Conservation (phyloP, 2,888 invertebrate species). For the Andrena bucephala region DNA sequence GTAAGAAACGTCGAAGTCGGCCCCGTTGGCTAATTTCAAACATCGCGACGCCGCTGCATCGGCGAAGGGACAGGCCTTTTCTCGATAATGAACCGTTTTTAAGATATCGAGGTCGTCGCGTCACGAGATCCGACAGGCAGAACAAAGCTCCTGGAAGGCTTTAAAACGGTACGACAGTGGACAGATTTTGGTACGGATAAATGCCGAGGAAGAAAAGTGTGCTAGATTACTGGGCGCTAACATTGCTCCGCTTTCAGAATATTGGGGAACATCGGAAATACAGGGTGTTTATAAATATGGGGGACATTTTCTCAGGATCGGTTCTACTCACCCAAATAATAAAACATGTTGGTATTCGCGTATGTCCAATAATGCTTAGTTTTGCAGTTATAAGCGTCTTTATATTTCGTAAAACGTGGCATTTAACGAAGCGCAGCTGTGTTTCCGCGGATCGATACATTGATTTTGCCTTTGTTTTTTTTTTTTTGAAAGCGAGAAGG, state of each 20-base stretch:
- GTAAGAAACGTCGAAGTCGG: conserved; percentile 48
- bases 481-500: too few relatives aligned
- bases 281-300: not conserved
- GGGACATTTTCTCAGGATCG: too few relatives aligned
- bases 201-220: conserved; percentile 39
- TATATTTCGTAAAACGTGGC: too few relatives aligned
- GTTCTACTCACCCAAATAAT: too few relatives aligned
- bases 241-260: conserved; percentile 27
- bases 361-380: too few relatives aligned
- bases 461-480: too few relatives aligned
- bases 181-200: conserved; percentile 43
- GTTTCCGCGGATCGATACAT: too few relatives aligned
- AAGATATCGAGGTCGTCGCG: conserved; percentile 72
- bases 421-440: too few relatives aligned
- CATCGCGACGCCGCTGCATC: conserved; percentile 48
- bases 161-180: conserved; percentile 55
- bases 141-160: conserved; percentile 66
- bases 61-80: conserved; percentile 54
- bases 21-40: conserved; percentile 61
- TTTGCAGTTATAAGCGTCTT: too few relatives aligned
- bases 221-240: conserved; percentile 44
- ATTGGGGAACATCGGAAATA: too few relatives aligned
- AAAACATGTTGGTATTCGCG: too few relatives aligned
- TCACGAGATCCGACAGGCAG: conserved; percentile 66
- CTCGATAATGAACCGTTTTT: conserved; percentile 73